Conservation (phyloP, 2,113 vertebrate genomes). For the Caranx melampygus region DNA sequence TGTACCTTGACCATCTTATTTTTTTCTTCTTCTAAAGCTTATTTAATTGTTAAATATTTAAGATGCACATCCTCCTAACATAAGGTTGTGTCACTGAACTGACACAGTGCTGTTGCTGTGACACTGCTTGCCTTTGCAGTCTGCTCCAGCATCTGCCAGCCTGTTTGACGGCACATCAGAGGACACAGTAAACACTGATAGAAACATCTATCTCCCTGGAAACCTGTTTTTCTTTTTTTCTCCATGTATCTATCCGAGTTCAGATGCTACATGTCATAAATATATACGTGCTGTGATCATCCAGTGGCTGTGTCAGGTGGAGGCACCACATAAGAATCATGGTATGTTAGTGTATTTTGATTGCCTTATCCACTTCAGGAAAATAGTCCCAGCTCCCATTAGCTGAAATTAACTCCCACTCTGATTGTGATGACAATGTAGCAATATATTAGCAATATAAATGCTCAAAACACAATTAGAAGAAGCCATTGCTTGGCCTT, state of each 20-base stretch:
- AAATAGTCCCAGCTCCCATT: constrained; percentile 21
- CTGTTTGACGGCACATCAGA: constrained; percentile 65
- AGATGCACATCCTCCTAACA: constrained; percentile 46
- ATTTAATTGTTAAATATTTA: constrained; percentile 66
- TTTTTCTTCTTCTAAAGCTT: constrained; percentile 9
- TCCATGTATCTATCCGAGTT: constrained; percentile 54
- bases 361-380: constrained; percentile 25
- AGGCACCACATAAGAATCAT: neutral
- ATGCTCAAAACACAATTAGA: constrained; percentile 48
- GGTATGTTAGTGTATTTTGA: constrained; percentile 18
- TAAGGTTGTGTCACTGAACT: constrained; percentile 51
- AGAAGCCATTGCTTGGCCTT: constrained; percentile 6
- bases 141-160: constrained; percentile 60
- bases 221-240: constrained; percentile 57
- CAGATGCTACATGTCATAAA: constrained; percentile 46
- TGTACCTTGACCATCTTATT: constrained; percentile 51
- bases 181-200: constrained; percentile 66
- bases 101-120: constrained; percentile 26
- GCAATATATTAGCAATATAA: constrained; percentile 43
- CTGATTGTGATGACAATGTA: constrained; percentile 47
- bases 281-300: constrained; percentile 41
- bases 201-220: constrained; percentile 60
- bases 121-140: constrained; percentile 48
- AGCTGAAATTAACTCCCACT: constrained; percentile 48
- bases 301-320: constrained; percentile 35